Conservation (phyloP, 2,888 invertebrate genomes). For the Salpingus planirostris region DNA sequence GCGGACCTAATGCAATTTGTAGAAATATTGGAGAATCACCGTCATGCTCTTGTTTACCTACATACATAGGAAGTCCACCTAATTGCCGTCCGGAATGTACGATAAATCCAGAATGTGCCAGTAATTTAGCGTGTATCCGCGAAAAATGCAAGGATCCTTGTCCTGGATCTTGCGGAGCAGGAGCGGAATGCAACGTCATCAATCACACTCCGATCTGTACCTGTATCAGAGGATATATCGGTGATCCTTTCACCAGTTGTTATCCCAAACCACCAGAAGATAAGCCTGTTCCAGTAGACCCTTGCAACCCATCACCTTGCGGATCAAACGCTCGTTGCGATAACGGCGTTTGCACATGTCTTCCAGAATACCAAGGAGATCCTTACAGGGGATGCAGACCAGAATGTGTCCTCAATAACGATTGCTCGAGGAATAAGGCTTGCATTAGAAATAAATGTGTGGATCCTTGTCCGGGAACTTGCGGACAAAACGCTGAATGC, state of each 20-base stretch:
- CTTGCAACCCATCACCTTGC: conserved; percentile 58
- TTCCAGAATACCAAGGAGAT: conserved; percentile 53
- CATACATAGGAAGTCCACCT: conserved; percentile 66
- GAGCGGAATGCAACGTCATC: conserved; percentile 64
- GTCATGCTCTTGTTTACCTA: conserved; percentile 63
- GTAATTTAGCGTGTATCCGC: conserved; percentile 62
- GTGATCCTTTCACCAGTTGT: conserved; percentile 70
- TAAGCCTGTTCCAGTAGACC: conserved; percentile 32
- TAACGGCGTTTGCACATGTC: conserved; percentile 54
- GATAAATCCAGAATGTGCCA: conserved; percentile 65
- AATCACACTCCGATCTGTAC: conserved; percentile 69
- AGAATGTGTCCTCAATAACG: conserved; percentile 56
- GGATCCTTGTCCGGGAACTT: conserved; percentile 59
- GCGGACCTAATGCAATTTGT: conserved; percentile 71
- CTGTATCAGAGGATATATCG: conserved; percentile 61
- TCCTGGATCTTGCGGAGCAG: conserved; percentile 66
- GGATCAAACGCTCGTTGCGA: conserved; percentile 55
- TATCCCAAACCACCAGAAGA: conserved; percentile 42
- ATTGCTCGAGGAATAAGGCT: conserved; percentile 53
- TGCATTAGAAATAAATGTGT: conserved; percentile 57
- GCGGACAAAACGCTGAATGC: conserved; percentile 58
- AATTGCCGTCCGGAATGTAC: conserved; percentile 73
- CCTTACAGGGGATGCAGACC: conserved; percentile 57
- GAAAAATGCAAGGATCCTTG: conserved; percentile 71
- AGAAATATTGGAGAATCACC: conserved; percentile 57